These are phyloP conservation scores for Drosophila kuntzei DNA, from an alignment of 2,888 invertebrate species.

Conservation along the genomic window DNA sequence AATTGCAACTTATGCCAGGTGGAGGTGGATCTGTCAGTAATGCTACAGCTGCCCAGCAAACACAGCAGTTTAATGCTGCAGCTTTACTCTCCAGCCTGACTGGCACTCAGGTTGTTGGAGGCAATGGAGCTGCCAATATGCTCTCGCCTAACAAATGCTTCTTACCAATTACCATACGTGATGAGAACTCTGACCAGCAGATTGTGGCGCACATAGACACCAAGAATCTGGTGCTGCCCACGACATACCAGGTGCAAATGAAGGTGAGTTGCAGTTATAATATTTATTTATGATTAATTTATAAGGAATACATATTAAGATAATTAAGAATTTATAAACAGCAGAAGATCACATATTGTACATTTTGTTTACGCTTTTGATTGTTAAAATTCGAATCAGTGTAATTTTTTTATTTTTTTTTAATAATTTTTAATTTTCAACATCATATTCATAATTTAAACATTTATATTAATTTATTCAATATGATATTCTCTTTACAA, in stretches of 20 bases:
- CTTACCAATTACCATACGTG: conserved; percentile 85
- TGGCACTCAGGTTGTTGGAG: conserved; percentile 50
- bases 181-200: conserved; percentile 85
- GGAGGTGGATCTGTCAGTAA: conserved; percentile 10
- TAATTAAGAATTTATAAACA: too few species aligned
- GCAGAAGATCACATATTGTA: too few species aligned
- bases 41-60: conserved; percentile 39
- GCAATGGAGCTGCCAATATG: conserved; percentile 60
- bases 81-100: conserved; percentile 60
- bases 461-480: too few species aligned
- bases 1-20: conserved; percentile 59
- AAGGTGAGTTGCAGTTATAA: conserved; percentile 68
- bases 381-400: too few species aligned
- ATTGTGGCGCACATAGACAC: conserved; percentile 85
- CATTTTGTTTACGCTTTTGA: too few species aligned
- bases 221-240: conserved; percentile 84
- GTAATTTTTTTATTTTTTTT: too few species aligned
- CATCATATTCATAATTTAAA: too few species aligned
- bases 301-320: too few species aligned
- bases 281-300: not conserved
- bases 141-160: conserved; percentile 84
- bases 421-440: too few species aligned
- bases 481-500: too few species aligned
- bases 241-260: conserved; percentile 86
- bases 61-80: conserved; percentile 67